Base-by-base conservation (phyloP, 2,113 vertebrate genomes). In the Prietella phreatophila region DNA sequence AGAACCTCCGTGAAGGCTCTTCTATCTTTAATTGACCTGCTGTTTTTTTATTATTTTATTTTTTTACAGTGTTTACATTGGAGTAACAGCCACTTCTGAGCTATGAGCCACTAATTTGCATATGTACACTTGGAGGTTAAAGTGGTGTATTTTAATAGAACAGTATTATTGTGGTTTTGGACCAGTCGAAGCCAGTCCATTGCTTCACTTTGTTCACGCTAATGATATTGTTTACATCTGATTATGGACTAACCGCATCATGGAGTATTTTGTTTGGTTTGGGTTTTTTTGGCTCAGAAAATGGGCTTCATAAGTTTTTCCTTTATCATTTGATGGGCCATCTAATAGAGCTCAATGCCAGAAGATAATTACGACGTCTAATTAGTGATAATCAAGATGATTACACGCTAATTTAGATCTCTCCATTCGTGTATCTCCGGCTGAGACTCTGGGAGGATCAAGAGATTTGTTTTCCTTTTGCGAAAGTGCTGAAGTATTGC, bases 301-400 rank as follows among this genome's bases (percentile, higher is more conserved):
- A 89, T 84, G 60, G 85, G 53, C 69, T 88, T 71, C 55, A 84
- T 80, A 88, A 79, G 84, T 71, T 92, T 86, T 89, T 85, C 85
- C 67, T 61, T 86, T 81, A 50, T 81, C 61, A 19, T 56, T 85
- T 91, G 88, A 92, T 90, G 79, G 91, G 90, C 86, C 83, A 84
- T 91, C 89, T 92, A 79, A 91, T 85, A 91, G 87, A 89, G 92
- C 91, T 88, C 89, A 90, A 92, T 93, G 90, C 92, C 91, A 88
- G 91, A 85, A 84, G 92, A 88, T 91, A 87, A 91, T 93, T 91
- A 85, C 86, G 73, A 78, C 86, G 71, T 89, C 85, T 94, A 92
- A 94, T 94, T 92, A 86, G 84, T 27, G 82, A 15, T 92, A 92
- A 94, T 94, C 88, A 94, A 90, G 90, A 73, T 90, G 90, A 94